Conservation (phyloP, 1,140 invertebrate species). For the Halesus radiatus region DNA sequence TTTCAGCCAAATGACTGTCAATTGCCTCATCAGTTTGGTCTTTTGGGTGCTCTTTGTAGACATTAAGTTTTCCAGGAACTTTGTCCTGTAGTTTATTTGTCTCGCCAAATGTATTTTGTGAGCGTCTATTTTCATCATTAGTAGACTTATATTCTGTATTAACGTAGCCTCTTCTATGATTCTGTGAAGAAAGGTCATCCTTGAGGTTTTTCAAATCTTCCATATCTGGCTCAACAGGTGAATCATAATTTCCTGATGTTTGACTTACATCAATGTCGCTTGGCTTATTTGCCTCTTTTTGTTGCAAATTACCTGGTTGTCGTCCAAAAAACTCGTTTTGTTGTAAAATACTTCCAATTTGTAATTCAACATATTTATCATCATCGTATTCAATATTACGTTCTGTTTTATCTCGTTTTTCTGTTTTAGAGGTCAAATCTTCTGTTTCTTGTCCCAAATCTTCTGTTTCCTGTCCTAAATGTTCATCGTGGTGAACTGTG, state of each 20-base stretch:
- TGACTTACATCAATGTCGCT: background rate
- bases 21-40: conserved; percentile 15
- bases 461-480: conserved; percentile 25
- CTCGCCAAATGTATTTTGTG: background rate
- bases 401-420: conserved; percentile 23
- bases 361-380: conserved; percentile 14
- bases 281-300: background rate
- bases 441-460: conserved; percentile 45
- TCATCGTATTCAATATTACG: conserved; percentile 30
- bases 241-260: background rate
- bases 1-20: conserved; percentile 41
- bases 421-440: conserved; percentile 38
- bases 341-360: conserved; percentile 18
- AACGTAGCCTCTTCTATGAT: background rate
- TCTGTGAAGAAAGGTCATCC: background rate
- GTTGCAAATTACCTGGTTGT: background rate
- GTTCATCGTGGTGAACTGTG: background rate
- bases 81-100: conserved; percentile 16
- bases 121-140: conserved; percentile 9
- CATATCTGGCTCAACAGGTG: background rate
- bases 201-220: background rate
- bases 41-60: background rate
- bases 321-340: conserved; percentile 25
- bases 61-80: conserved; percentile 9
- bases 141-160: conserved; percentile 6